Evolutionary conservation across 2,888 invertebrate genomes (phyloP), one percentile per base, ranked within the genome.

Genomic region (Caenorhabditis becei): DNA sequence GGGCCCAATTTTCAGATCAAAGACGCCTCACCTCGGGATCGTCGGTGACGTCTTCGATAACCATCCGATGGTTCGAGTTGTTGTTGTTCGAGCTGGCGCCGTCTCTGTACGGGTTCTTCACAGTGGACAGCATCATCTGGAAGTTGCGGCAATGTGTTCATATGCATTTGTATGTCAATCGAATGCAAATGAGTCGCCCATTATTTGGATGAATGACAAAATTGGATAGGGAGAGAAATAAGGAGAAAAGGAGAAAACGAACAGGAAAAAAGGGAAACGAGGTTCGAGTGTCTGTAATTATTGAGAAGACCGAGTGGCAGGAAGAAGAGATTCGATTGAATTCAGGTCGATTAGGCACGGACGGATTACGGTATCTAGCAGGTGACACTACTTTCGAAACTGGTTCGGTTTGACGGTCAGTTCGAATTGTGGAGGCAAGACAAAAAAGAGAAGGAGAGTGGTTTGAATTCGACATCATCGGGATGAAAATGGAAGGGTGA

Each of bases 31-130:
- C 88, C 69, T 86, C 81, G 14, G 89, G 89, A 78, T 88, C 89
- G 72, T 88, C 89, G 8, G 88, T 88, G n/a, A 88, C 88, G 61
- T 88, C 88, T 51, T 88, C 88, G 49, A 88, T 88, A 41, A 84
- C 83, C 81, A 84, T 86, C 35, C 74, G 79, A 58, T 77, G 72
- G 54, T 82, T 77, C 18, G 70, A 62, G 35, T 61, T 74, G 47
- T 74, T 74, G 32, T 61, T 77, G 51, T 80, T 70, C 11, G 66
- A 70, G 32, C 47, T 56, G 53, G 20, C 28, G 65, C 74, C 63
- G 62, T 58, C 74, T 28, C 77, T 32, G 62, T 75, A 80, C 62
- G 75, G 80, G 51, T 80, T 80, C 16, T 71, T 77, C 35, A 67
- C 61, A 32, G 81, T 67, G 62, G 81, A 71, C 71, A 81, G 53